A percentile compares a stretch with the other conserved stretches of the same genome.
These are phyloP conservation scores for Lochmaea capreae DNA, from an alignment of 2,888 invertebrate species.

Conservation along the genomic window DNA sequence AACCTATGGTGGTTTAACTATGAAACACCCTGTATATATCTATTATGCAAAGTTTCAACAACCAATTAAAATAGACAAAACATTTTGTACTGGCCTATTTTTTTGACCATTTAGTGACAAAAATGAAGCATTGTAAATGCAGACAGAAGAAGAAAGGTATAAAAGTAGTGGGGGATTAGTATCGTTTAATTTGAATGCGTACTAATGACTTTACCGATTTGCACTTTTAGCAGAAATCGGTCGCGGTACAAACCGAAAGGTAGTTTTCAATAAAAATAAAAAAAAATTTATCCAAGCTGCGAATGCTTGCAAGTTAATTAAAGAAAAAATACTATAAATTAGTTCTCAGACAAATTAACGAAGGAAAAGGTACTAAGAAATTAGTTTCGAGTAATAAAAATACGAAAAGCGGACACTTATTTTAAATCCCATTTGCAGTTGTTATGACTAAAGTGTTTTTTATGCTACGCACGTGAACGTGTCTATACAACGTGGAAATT, in stretches of 20 bases:
- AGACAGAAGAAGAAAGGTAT: conserved; percentile 14
- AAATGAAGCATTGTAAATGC: conserved; percentile 7
- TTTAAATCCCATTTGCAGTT: conserved; percentile 1
- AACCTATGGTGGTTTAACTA: no score
- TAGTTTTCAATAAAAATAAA: no score
- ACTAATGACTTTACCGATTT: conserved; percentile 37
- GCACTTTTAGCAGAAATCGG: conserved; percentile 25
- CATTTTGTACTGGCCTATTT: background rate
- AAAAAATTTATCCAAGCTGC: no score
- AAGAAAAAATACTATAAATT: no score
- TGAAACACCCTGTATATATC: no score
- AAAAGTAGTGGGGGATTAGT: conserved; percentile 13
- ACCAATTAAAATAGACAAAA: no score
- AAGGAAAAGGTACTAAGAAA: background rate
- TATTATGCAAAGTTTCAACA: no score
- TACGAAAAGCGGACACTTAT: background rate
- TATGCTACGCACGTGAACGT: background rate
- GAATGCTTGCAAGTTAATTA: no score
- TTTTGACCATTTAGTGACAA: background rate
- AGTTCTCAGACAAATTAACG: background rate
- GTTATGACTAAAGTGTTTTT: background rate
- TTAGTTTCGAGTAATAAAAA: background rate
- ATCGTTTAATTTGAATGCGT: conserved; percentile 36
- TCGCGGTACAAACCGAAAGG: background rate
- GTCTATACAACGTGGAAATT: background rate